Percentiles rank a stretch among this genome's conserved stretches.
phyloP scores from a whole-genome alignment of 2,113 vertebrate genomes.

The Emydocephalus ijimae region DNA sequence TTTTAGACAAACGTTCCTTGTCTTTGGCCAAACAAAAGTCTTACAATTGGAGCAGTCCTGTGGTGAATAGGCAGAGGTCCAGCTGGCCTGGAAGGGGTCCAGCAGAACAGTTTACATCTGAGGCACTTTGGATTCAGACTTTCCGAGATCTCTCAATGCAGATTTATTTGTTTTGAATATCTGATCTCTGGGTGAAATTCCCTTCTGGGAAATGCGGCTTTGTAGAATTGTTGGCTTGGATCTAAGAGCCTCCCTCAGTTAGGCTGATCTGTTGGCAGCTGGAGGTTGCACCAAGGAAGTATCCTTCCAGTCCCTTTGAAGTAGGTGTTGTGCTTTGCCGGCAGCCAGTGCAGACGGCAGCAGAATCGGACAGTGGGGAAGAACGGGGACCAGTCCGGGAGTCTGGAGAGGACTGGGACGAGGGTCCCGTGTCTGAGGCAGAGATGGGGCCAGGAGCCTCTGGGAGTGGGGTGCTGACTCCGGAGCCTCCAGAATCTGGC shows the following conservation, averaged over 20 bases:
- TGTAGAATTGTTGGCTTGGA: neutral
- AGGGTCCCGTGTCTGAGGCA: no score
- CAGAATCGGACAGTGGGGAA: no score
- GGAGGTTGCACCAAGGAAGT: neutral
- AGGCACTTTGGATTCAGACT: neutral
- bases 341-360: no score
- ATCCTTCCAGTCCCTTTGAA: neutral
- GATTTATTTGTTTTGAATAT: conserved; percentile 7
- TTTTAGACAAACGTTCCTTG: neutral
- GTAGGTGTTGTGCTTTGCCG: no score
- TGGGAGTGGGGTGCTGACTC: no score
- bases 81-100: neutral
- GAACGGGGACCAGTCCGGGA: no score
- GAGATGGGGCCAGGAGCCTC: no score
- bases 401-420: no score
- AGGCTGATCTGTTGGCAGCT: neutral
- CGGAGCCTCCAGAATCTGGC: no score
- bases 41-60: neutral
- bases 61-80: neutral
- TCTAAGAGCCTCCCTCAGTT: neutral
- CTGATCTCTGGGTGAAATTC: neutral
- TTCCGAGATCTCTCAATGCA: neutral
- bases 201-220: neutral
- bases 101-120: neutral
- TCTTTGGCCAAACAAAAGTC: neutral